A percentile compares a stretch with the other conserved stretches of the same genome.
These are phyloP conservation scores for Crypturellus undulatus DNA, from an alignment of 2,113 vertebrate species.

Conservation along the genomic window DNA sequence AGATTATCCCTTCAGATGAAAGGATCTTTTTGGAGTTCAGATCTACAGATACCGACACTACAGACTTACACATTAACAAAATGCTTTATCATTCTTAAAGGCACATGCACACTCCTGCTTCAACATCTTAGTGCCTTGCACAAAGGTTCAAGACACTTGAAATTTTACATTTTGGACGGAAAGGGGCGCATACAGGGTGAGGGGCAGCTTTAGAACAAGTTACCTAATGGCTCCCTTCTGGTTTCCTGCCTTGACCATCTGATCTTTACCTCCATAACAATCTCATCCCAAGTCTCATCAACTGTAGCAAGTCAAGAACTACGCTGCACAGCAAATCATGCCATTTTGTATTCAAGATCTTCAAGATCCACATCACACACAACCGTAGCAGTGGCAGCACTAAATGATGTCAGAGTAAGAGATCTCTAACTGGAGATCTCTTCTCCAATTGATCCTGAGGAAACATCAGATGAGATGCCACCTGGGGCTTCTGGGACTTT, in stretches of 20 bases:
- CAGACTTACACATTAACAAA: background rate
- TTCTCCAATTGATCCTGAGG: background rate
- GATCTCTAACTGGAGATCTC: background rate
- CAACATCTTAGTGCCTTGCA: background rate
- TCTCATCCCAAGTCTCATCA: background rate
- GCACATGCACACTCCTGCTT: background rate
- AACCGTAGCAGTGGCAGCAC: background rate
- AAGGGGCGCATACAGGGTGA: no score
- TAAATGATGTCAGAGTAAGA: background rate
- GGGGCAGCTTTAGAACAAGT: background rate
- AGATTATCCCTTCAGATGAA: background rate
- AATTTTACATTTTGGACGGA: background rate
- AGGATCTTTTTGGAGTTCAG: background rate
- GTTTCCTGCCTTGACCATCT: background rate
- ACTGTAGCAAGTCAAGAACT: background rate
- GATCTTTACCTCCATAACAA: background rate
- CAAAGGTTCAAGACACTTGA: background rate
- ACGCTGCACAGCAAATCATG: fast-evolving
- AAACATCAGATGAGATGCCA: background rate
- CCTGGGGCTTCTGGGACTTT: background rate
- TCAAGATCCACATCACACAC: fast-evolving
- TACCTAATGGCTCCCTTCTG: background rate
- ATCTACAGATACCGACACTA: background rate
- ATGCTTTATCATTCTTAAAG: background rate
- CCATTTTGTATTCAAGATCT: background rate